These are phyloP conservation scores for Rafetus swinhoei DNA, from an alignment of 2,113 vertebrate genomes.

Conservation along the genomic window DNA sequence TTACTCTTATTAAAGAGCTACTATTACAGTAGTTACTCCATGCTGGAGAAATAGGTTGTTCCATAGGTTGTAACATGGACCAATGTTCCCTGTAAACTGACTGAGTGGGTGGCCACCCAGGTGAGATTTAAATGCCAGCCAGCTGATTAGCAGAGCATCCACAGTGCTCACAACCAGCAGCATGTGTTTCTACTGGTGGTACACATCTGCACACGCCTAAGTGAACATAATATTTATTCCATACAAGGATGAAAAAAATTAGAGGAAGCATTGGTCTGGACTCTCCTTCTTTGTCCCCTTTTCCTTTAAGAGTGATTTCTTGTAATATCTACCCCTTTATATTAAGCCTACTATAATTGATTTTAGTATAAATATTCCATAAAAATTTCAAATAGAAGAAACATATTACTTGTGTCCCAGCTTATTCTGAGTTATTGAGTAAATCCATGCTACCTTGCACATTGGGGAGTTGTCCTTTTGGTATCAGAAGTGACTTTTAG, in stretches of 20 bases:
- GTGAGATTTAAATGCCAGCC: no score
- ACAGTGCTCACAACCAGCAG: no score
- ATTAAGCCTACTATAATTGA: background rate
- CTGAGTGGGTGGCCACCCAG: no score
- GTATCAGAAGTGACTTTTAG: background rate
- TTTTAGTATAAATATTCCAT: background rate
- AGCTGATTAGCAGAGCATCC: no score
- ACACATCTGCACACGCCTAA: no score
- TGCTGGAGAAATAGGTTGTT: constrained; percentile 19
- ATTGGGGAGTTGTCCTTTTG: background rate
- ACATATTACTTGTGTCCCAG: background rate
- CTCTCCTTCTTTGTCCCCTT: background rate
- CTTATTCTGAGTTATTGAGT: background rate
- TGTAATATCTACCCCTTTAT: background rate
- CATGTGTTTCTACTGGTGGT: no score
- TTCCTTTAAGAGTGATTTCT: background rate
- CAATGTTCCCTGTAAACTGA: no score
- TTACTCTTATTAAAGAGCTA: constrained; percentile 3
- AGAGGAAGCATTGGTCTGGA: no score
- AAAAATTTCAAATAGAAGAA: background rate
- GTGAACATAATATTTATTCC: no score
- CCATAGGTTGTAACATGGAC: background rate
- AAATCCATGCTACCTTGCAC: background rate
- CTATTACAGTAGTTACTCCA: constrained; percentile 61
- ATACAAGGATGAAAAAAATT: no score